Evolutionary conservation across 37 sponge, comb jelly and placozoan genomes (phyloP).

Genomic region (Agelas oroides): DNA sequence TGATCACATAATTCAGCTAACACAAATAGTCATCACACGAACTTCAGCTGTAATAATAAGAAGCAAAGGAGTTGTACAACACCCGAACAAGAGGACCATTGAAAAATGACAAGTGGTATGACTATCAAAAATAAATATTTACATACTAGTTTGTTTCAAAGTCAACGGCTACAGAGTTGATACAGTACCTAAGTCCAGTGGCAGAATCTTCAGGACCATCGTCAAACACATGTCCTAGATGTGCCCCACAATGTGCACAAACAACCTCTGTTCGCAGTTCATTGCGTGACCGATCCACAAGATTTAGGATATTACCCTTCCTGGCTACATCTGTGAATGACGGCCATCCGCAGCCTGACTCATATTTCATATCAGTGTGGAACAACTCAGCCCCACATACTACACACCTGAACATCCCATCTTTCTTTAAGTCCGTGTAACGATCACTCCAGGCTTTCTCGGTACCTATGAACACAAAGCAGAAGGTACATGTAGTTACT

Average conservation of each 20-base stretch:
- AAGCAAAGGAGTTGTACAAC: no score
- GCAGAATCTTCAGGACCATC: conserved; percentile 57
- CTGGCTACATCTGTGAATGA: conserved; percentile 66
- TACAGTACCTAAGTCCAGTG: conserved; percentile 71
- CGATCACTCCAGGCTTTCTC: conserved; percentile 49
- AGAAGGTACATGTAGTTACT: no score
- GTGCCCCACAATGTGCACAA: conserved; percentile 65
- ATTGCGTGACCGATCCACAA: conserved; percentile 56
- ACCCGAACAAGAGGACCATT: no score
- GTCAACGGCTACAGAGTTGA: not conserved
- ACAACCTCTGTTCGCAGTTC: conserved; percentile 64
- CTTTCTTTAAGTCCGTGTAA: conserved; percentile 39
- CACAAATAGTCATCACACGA: no score
- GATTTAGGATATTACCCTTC: conserved; percentile 37
- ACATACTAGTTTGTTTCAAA: no score
- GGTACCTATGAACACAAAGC: no score
- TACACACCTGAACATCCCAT: conserved; percentile 60
- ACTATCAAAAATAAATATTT: no score
- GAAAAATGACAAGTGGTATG: no score
- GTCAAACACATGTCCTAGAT: conserved; percentile 76
- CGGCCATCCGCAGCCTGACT: conserved; percentile 71
- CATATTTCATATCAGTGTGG: conserved; percentile 51
- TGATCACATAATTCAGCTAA: no score
- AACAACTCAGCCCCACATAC: conserved; percentile 64
- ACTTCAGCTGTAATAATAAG: no score